Percentiles rank a stretch among this genome's conserved stretches.
Conservation (phyloP, 2,888 invertebrate genomes). For the Apomyelois bistriatella region DNA sequence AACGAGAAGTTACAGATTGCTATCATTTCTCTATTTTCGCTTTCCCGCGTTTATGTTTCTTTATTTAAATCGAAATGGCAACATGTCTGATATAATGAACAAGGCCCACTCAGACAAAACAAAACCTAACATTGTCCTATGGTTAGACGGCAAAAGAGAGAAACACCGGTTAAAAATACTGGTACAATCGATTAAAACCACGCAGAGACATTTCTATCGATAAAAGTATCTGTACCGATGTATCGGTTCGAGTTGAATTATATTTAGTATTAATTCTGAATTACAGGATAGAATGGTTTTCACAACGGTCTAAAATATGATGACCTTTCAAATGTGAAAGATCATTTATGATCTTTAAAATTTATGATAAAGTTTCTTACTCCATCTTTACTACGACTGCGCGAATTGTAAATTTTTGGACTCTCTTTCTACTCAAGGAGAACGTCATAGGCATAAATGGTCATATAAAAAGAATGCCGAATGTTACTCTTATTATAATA, state of each 20-base stretch:
- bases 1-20: background rate
- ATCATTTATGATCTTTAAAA: no score
- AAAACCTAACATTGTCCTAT: conserved; percentile 15
- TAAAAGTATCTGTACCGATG: background rate
- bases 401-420: no score
- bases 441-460: no score
- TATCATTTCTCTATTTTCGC: background rate
- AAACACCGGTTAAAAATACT: conserved; percentile 25
- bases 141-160: conserved; percentile 23
- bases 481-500: no score
- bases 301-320: background rate
- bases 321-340: no score
- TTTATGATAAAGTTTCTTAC: no score
- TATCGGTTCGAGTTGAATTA: background rate
- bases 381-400: no score
- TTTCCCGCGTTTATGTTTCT: background rate
- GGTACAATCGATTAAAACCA: conserved; percentile 23
- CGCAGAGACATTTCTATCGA: background rate
- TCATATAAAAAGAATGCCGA: no score
- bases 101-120: conserved; percentile 18
- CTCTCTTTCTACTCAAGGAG: no score
- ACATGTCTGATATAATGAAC: conserved; percentile 10
- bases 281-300: background rate
- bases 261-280: background rate
- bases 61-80: conserved; percentile 4